Base-by-base conservation (phyloP, 2,888 invertebrate genomes). In the Augochlorella aurata region DNA sequence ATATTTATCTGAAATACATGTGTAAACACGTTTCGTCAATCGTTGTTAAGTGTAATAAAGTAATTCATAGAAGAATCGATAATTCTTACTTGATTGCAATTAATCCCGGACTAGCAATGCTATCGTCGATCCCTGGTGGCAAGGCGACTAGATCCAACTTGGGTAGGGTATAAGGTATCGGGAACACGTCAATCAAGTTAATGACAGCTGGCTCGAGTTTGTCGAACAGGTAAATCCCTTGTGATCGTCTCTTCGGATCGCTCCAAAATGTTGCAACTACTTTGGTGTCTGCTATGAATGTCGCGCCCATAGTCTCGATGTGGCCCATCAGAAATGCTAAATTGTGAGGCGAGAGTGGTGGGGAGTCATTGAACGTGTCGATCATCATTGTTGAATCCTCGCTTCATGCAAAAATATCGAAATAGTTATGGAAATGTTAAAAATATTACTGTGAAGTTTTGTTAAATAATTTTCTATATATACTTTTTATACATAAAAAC, bases 341-440 rank as follows among this genome's bases (percentile, higher is more conserved):
- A 79, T 95, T 94, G 88, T 95, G 95, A 0, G 95, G 95, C 65
- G 95, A 95, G 94, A 96, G 95, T 44, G 92, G 93, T 0, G 86
- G 89, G 0, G 92, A 92, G 50, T 90, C 90, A 5, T 87, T 82
- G 77, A 93, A 93, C 16, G 61, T 86, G 68, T 91, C 90, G 50
- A 85, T 44, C 5, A 85, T 10, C 69, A 54, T 68, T 74, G 83
- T 80, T 47, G 85, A 79, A 50, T 88, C 81, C 67, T 83, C 74
- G 50, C 90, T 91, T 77, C 1, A 81, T 84, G 70, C 14, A n/a
- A 18, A 61, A 69, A 54, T 61, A 61, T n/a, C n/a, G 16, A 29
- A 58, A 38, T 24, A 16, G 45, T 44, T n/a, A 63, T 10, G 38
- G 0, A n/a, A 29, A 16, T 38, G 7, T 38, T 38, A 7, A 38